A percentile compares a stretch with the other conserved stretches of the same genome.
These are phyloP conservation scores for Toxotes jaculatrix DNA, from an alignment of 2,113 vertebrate genomes.

Conservation along the genomic window DNA sequence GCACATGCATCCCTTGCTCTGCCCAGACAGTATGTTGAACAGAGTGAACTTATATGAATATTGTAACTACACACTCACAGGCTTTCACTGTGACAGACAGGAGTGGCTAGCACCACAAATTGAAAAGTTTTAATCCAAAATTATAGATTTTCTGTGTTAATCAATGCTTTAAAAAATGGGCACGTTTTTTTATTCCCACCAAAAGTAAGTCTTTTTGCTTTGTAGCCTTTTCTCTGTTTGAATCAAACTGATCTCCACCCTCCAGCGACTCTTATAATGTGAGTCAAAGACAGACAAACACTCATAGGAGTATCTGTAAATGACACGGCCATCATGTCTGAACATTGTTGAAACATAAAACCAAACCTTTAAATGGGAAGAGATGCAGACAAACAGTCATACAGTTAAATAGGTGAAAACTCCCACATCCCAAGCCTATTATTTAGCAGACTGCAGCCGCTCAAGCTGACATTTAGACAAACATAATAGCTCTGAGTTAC, in stretches of 20 bases:
- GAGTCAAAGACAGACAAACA: slow-evolving; percentile 64
- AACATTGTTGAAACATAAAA: slow-evolving; percentile 42
- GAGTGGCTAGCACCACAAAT: slow-evolving; percentile 8
- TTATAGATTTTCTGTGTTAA: slow-evolving; percentile 20
- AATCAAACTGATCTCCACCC: slow-evolving; percentile 66
- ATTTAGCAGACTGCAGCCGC: slow-evolving; percentile 43
- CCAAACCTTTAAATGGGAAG: slow-evolving; percentile 52
- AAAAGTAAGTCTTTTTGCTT: slow-evolving; percentile 14
- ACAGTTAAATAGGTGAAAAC: slow-evolving; percentile 54
- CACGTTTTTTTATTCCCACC: slow-evolving; percentile 8
- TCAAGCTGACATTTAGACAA: slow-evolving; percentile 29
- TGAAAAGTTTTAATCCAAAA: slow-evolving; percentile 49
- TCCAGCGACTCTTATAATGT: slow-evolving; percentile 14
- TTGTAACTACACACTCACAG: slow-evolving; percentile 1
- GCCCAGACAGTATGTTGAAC: slow-evolving; percentile 38
- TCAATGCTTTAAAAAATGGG: slow-evolving; percentile 32
- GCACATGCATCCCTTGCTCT: slow-evolving; percentile 23
- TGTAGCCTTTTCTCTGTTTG: slow-evolving; percentile 48
- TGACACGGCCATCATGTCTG: slow-evolving; percentile 38
- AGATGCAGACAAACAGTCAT: slow-evolving; percentile 69
- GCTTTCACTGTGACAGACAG: slow-evolving; percentile 25
- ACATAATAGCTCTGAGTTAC: slow-evolving; percentile 31
- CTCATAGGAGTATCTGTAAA: slow-evolving; percentile 64
- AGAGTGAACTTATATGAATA: slow-evolving; percentile 12
- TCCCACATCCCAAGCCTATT: slow-evolving; percentile 41